These are phyloP conservation scores for Cephus pygmeus DNA, from an alignment of 2,888 invertebrate genomes.

Conservation along the genomic window DNA sequence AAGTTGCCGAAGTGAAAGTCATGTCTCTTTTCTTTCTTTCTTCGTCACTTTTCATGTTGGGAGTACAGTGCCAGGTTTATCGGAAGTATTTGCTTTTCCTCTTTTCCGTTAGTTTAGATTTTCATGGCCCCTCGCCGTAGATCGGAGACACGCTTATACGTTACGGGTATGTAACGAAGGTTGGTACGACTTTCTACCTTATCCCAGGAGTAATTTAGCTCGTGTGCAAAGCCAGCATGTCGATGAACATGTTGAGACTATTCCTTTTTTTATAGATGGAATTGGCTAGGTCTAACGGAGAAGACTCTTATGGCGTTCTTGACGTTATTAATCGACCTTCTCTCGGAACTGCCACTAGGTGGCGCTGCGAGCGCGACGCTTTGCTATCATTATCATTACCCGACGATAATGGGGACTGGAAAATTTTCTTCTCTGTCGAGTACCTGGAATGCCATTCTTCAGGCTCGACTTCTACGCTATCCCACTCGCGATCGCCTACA, in stretches of 20 bases:
- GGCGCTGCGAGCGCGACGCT: background rate
- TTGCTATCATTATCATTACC: background rate
- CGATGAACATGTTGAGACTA: background rate
- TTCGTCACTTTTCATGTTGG: background rate
- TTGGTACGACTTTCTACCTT: background rate
- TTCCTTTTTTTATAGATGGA: background rate
- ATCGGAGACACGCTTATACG: background rate
- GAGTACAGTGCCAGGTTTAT: background rate
- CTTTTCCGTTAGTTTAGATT: background rate
- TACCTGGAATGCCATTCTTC: slow-evolving; percentile 41
- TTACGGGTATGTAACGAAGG: background rate
- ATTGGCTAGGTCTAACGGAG: background rate
- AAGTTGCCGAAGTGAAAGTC: background rate
- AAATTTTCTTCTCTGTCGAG: background rate
- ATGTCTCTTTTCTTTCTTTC: background rate
- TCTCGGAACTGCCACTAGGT: background rate
- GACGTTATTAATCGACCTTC: background rate
- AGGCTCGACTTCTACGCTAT: slow-evolving; percentile 26
- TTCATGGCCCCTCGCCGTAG: background rate
- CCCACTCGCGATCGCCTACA: slow-evolving; percentile 45
- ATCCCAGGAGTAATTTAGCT: background rate
- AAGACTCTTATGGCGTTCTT: background rate
- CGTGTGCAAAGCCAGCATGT: background rate
- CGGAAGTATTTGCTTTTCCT: background rate
- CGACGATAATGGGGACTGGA: background rate